Evolutionary conservation across 2,888 invertebrate genomes (phyloP).

Genomic region (Volucella inanis): DNA sequence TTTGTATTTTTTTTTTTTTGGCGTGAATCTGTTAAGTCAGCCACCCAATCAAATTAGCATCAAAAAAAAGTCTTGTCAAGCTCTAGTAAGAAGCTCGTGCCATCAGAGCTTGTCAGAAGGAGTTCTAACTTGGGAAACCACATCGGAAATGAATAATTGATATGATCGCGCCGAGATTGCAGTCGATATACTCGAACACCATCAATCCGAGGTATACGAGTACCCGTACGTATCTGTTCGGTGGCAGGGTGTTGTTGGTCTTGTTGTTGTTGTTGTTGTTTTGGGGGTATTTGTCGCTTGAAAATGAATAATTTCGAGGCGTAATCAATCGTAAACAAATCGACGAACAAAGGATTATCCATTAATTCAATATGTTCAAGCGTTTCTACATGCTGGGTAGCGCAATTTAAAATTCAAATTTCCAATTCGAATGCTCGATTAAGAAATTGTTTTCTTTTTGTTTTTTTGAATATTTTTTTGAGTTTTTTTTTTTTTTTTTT

Average conservation of each 20-base stretch:
- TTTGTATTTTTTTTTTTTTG: constrained; percentile 36
- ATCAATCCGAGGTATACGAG: neutral
- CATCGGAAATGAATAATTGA: constrained; percentile 70
- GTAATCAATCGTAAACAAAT: constrained; percentile 74
- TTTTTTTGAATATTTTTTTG: constrained; percentile 24
- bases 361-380: constrained; percentile 67
- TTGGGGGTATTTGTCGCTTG: constrained; percentile 9
- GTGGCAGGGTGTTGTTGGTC: constrained; percentile 3
- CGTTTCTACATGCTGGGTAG: constrained; percentile 70
- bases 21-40: constrained; percentile 58
- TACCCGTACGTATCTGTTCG: constrained; percentile 34
- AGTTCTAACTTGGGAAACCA: constrained; percentile 9
- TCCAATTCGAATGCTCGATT: constrained; percentile 68
- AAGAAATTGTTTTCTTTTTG: constrained; percentile 62
- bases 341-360: constrained; percentile 71
- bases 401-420: constrained; percentile 73
- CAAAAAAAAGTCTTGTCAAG: constrained; percentile 18
- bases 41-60: constrained; percentile 60
- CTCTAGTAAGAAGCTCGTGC: constrained; percentile 52
- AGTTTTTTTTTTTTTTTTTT: neutral
- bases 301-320: constrained; percentile 69
- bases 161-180: constrained; percentile 15
- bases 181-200: neutral
- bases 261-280: neutral
- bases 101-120: neutral